Evolutionary conservation across 92 coral and sea anemone species (phyloP), one percentile per base, ranked within the genome.

Genomic region (Phymanthus crucifer): DNA sequence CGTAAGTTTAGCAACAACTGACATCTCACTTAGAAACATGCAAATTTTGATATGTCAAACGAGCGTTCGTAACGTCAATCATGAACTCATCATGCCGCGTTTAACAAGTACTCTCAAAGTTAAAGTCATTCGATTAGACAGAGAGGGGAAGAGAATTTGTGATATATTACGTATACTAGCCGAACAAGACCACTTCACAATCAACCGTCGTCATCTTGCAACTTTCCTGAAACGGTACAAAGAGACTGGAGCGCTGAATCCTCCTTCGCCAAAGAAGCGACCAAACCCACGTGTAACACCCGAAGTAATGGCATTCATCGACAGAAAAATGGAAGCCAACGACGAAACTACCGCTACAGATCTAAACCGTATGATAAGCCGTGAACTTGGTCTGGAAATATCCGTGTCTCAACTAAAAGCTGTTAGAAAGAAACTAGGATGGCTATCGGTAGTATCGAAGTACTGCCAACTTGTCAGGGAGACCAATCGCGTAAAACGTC

Each of bases 391-490:
- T 61, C 27, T 27, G 4, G 74, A 46, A 11, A 40, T 84, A 16
- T 84, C 85, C 7, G 77, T 74, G 46, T 47, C 69, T 11, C 73
- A 80, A 14, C 32, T 78, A 32, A 89, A 72, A 66, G 73, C 71
- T 72, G 37, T 75, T 23, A 40, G 83, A 23, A 74, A 80, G 33
- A 66, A 83, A 54, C 66, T 89, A 24, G 81, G 86, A 29, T 89
- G 93, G 90, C 46, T 89, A 31, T 76, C 79, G 12, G 81, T 82
- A 11, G 73, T 81, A 24, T 34, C 88, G 1, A 86, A 86, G 68
- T 82, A 85, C 67, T 85, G 90, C 52, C 89, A 89, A 47, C 45
- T 85, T 14, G 83, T 85, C 24, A 36, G 77, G 19, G 90, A 85
- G 24, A 43, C 65, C 1, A 85, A 88, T 76, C 57, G 57, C 11